Percentiles rank a stretch among this genome's conserved stretches.
These are phyloP conservation scores for Philaethria dido DNA, from an alignment of 2,888 invertebrate genomes.

Conservation along the genomic window DNA sequence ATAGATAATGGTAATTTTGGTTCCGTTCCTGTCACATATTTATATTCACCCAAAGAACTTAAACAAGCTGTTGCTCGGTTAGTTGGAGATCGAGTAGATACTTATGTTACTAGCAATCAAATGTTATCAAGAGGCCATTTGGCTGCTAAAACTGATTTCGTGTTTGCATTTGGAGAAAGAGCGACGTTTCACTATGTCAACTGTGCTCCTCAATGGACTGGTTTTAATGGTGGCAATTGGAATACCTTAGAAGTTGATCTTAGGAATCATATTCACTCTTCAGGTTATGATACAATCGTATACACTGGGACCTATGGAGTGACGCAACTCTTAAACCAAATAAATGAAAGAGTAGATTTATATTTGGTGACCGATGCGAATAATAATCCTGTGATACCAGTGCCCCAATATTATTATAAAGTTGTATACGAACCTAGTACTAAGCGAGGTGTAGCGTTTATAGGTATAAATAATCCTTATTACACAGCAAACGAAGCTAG, in stretches of 20 bases:
- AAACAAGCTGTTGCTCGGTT: conserved; percentile 58
- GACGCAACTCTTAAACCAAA: conserved; percentile 75
- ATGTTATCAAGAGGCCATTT: conserved; percentile 86
- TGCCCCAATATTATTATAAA: conserved; percentile 76
- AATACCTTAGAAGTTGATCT: conserved; percentile 78
- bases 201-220: conserved; percentile 87
- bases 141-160: conserved; percentile 86
- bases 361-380: conserved; percentile 66
- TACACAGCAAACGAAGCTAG: conserved; percentile 57
- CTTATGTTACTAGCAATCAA: conserved; percentile 68
- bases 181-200: conserved; percentile 87
- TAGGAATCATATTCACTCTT: conserved; percentile 63
- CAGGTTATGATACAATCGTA: conserved; percentile 66
- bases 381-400: conserved; percentile 71
- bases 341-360: conserved; percentile 63
- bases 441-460: conserved; percentile 80
- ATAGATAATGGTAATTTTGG: conserved; percentile 60
- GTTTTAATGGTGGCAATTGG: conserved; percentile 85
- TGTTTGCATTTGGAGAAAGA: conserved; percentile 83
- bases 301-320: conserved; percentile 86
- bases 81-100: conserved; percentile 58
- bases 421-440: conserved; percentile 81
- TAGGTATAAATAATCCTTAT: conserved; percentile 87
- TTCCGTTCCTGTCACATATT: conserved; percentile 55
- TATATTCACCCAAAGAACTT: conserved; percentile 66